Conservation (phyloP, 2,888 invertebrate species). For the Aphodius granarius region DNA sequence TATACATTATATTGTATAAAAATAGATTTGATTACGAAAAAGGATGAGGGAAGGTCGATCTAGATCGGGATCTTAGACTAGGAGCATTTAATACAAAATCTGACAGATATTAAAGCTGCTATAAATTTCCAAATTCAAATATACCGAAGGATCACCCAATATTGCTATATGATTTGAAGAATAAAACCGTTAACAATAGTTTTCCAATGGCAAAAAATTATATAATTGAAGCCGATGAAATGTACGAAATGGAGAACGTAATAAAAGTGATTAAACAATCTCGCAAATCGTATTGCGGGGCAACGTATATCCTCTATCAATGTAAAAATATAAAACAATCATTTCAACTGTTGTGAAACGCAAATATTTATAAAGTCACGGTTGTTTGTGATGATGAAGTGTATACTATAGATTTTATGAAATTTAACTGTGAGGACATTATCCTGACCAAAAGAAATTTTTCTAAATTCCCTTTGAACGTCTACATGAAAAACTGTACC, state of each 20-base stretch:
- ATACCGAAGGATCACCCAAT: background rate
- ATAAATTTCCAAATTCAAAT: background rate
- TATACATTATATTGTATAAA: too few species aligned
- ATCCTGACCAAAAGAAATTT: background rate
- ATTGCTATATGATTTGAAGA: background rate
- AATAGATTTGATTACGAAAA: too few species aligned
- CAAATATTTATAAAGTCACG: too few species aligned
- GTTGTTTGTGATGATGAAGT: too few species aligned
- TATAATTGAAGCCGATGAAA: background rate
- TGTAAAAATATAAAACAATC: background rate
- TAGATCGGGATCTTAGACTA: too few species aligned
- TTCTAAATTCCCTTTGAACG: background rate
- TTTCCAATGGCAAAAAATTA: background rate
- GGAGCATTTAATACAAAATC: background rate
- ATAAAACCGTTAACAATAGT: background rate
- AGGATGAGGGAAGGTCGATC: too few species aligned
- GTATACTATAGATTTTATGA: background rate
- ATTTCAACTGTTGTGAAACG: background rate
- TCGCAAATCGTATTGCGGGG: too few species aligned
- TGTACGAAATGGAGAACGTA: too few species aligned
- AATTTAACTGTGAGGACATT: background rate
- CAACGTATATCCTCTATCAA: too few species aligned
- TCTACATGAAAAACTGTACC: background rate
- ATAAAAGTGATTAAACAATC: too few species aligned
- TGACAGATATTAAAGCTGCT: background rate